Conservation (phyloP, 2,888 invertebrate genomes). For the Melinaea menophilus region DNA sequence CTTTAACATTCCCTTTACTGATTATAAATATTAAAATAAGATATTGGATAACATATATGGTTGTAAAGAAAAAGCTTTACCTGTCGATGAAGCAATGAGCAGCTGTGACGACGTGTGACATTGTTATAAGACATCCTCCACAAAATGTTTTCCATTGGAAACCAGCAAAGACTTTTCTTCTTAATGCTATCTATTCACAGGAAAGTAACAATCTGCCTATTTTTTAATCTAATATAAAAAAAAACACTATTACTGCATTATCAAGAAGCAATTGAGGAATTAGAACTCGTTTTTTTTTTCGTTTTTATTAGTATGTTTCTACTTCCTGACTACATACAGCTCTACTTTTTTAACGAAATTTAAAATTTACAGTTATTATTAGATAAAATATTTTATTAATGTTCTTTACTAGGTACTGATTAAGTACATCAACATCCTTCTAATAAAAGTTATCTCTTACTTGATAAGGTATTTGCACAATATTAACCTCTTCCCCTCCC, state of each 20-base stretch:
- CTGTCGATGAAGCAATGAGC: conserved; percentile 36
- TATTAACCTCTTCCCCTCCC: conserved; percentile 30
- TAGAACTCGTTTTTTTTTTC: too few relatives aligned
- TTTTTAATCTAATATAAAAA: neutral
- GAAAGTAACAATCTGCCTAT: too few relatives aligned
- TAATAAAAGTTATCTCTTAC: conserved; percentile 18
- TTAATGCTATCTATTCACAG: conserved; percentile 30
- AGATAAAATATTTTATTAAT: too few relatives aligned
- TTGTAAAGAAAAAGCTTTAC: neutral
- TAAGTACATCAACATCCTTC: neutral
- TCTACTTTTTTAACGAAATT: too few relatives aligned
- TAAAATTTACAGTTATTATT: too few relatives aligned
- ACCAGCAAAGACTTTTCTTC: conserved; percentile 26
- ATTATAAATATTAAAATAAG: neutral
- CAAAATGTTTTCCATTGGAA: conserved; percentile 38
- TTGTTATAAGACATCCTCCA: conserved; percentile 40
- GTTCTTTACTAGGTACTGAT: neutral
- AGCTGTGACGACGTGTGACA: conserved; percentile 36
- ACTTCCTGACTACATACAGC: too few relatives aligned
- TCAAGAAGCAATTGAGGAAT: too few relatives aligned
- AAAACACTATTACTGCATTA: neutral
- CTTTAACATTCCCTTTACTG: conserved; percentile 18
- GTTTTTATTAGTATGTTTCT: too few relatives aligned
- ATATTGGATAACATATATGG: neutral
- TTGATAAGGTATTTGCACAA: conserved; percentile 36